phyloP scores from a whole-genome alignment of 1,140 invertebrate genomes.

The Micrasema minimum region DNA sequence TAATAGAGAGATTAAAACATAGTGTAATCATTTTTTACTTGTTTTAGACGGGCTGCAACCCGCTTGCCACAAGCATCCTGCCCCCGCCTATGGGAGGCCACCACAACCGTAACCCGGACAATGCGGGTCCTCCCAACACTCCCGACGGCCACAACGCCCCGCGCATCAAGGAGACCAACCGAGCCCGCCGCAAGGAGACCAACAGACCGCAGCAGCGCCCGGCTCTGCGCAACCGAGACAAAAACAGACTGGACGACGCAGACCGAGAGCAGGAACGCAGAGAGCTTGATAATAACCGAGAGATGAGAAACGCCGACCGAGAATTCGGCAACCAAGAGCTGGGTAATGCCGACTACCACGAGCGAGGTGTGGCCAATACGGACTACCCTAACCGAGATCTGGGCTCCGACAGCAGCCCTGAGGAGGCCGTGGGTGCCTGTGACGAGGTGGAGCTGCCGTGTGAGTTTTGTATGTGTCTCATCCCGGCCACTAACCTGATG shows the following conservation, averaged over 20 bases:
- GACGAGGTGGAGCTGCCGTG: constrained; percentile 48
- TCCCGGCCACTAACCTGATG: constrained; percentile 43
- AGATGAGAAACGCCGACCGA: background rate
- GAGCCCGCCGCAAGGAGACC: background rate
- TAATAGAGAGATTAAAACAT: no score
- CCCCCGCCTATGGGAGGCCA: background rate
- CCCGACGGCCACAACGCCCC: constrained; percentile 43
- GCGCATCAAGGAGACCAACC: constrained; percentile 28
- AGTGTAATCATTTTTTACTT: no score
- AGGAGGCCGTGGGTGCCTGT: constrained; percentile 29
- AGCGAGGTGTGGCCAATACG: no score
- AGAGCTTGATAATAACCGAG: background rate
- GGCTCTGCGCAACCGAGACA: background rate
- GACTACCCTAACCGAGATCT: background rate
- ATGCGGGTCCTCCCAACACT: constrained; percentile 46
- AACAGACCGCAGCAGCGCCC: constrained; percentile 13
- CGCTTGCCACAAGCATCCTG: constrained; percentile 42
- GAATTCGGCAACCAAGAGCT: no score
- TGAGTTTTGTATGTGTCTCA: constrained; percentile 49
- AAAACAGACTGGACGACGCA: background rate
- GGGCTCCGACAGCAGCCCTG: background rate
- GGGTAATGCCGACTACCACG: no score
- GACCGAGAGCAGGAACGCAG: background rate
- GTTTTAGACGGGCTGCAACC: constrained; percentile 52
- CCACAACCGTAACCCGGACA: background rate